Evolutionary conservation across 2,797 vertebrate species (phyloP).

Genomic region (Typhlichthys eigenmanni): DNA sequence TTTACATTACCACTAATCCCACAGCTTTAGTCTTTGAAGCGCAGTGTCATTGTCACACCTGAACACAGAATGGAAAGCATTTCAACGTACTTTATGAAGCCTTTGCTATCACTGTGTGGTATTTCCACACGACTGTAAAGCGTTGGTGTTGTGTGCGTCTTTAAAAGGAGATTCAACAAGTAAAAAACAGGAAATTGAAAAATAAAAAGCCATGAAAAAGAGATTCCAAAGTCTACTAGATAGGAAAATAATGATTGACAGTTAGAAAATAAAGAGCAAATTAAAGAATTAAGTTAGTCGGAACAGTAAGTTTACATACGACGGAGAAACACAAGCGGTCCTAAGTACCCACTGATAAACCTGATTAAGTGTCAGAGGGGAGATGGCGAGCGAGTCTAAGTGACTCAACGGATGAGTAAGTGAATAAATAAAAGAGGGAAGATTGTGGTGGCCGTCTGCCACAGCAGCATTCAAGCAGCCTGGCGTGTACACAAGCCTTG

Average conservation of each 20-base stretch:
- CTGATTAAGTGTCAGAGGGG: slow-evolving; percentile 60
- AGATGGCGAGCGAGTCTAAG: slow-evolving; percentile 59
- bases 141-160: background rate
- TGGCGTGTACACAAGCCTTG: slow-evolving; percentile 57
- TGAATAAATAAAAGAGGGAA: slow-evolving; percentile 67
- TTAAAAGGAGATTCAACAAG: slow-evolving; percentile 11
- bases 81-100: too few species aligned
- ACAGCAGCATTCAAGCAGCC: slow-evolving; percentile 57
- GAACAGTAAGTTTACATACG: slow-evolving; percentile 39
- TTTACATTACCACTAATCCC: slow-evolving; percentile 7
- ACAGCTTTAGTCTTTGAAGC: too few species aligned
- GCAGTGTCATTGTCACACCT: slow-evolving; percentile 12
- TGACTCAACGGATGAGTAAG: slow-evolving; percentile 68
- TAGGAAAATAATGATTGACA: slow-evolving; percentile 37
- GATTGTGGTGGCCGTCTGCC: slow-evolving; percentile 66
- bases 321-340: slow-evolving; percentile 38
- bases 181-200: slow-evolving; percentile 11
- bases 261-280: slow-evolving; percentile 35
- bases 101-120: too few species aligned
- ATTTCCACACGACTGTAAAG: too few species aligned
- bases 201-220: slow-evolving; percentile 14
- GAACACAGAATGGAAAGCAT: background rate
- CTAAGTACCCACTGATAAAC: slow-evolving; percentile 55
- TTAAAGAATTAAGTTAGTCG: slow-evolving; percentile 16
- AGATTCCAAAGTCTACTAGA: background rate